Base-by-base conservation (phyloP, 2,797 vertebrate genomes). In the Gymnopithys bicolor region DNA sequence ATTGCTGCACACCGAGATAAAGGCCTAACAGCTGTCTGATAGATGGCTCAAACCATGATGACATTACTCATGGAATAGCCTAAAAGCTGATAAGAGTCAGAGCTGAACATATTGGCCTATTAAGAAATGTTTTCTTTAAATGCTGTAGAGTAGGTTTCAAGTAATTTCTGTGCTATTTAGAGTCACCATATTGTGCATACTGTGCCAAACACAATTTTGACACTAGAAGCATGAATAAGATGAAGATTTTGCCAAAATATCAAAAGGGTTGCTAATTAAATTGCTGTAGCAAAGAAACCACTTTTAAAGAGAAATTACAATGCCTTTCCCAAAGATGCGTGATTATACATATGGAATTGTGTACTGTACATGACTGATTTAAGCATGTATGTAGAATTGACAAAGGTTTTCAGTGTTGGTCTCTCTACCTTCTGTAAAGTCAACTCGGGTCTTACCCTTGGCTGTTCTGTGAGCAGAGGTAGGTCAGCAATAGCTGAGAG, bases 71-170 rank as follows among this genome's bases (percentile, higher is more conserved):
- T 33, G 21, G 22, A 96, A 80, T 19, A 87, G 48, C 13, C 25
- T 59, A 59, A 81, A 92, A 76, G 55, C 41, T 84, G 69, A 49
- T 83, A 92, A 84, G 53, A 82, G 30, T 59, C 46, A 69, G 22
- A 80, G 15, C 19, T 83, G 64, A 75, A 71, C 13, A 58, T 52
- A 22, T 37, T 78, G 11, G 8, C 7, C 30, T 12, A 16, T 69
- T 76, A 64, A 30, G 16, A 94, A 86, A 69, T 73, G 52, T 66
- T 93, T 90, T 90, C 33, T 78, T 88, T 93, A 90, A 76, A 63
- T 49, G 32, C 2, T 69, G 13, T 59, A 43, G 32, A 53, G 19
- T 48, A 55, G 4, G 19, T 71, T 81, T 84, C 46, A 63, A 89
- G 66, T 37, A 23, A 84, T 64, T 90, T 82, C 56, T 90, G 13